Evolutionary conservation across 2,113 vertebrate genomes (phyloP).

Genomic region (Phoenicopterus ruber): DNA sequence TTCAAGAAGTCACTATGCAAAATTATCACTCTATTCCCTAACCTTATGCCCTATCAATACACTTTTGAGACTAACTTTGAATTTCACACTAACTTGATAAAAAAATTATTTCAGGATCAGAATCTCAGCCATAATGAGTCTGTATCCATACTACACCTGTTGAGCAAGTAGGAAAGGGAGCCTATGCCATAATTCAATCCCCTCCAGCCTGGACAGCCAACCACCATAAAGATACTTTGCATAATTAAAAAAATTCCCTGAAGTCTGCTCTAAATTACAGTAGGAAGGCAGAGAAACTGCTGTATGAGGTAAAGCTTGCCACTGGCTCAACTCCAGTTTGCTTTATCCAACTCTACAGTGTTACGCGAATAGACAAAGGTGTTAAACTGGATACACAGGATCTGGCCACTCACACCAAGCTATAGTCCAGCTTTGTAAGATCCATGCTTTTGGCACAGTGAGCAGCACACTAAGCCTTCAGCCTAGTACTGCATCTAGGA

Average conservation of each 20-base stretch:
- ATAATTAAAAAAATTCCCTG: not conserved
- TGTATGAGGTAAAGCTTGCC: not conserved
- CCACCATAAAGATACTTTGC: not conserved
- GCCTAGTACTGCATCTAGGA: not conserved
- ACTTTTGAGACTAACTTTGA: not conserved
- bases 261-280: not conserved
- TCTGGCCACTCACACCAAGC: too few species aligned
- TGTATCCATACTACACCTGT: not conserved
- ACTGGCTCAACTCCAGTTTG: not conserved
- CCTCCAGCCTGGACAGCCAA: not conserved
- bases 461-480: not conserved
- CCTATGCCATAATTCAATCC: not conserved
- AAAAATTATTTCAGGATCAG: not conserved
- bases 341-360: not conserved
- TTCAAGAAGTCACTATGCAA: not conserved
- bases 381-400: not conserved
- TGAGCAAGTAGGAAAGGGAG: not conserved
- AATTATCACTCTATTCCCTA: not conserved
- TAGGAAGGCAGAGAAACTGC: not conserved
- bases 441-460: accelerated
- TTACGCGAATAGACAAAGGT: not conserved
- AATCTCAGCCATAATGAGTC: not conserved
- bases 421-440: not conserved
- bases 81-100: not conserved
- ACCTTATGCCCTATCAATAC: not conserved